phyloP scores from a whole-genome alignment of 1,140 invertebrate genomes.

The Halotydeus destructor region DNA sequence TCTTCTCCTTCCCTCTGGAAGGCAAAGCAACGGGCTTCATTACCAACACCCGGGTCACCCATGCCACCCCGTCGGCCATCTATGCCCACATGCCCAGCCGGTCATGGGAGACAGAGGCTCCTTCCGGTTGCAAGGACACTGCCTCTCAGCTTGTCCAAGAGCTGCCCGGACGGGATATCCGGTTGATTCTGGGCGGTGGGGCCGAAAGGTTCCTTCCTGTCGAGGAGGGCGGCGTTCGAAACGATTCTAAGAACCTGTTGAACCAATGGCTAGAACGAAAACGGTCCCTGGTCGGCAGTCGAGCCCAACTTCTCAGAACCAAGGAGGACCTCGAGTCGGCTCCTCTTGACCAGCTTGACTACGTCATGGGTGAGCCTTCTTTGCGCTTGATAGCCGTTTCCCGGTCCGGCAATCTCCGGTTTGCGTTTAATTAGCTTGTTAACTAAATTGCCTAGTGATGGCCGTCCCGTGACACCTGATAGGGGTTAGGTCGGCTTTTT shows the following conservation, averaged over 20 bases:
- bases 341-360: background rate
- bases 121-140: slow-evolving; percentile 38
- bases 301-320: background rate
- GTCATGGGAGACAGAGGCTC: slow-evolving; percentile 54
- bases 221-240: background rate
- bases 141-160: slow-evolving; percentile 49
- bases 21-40: slow-evolving; percentile 44
- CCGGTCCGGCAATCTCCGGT: too few species aligned
- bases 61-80: slow-evolving; percentile 64
- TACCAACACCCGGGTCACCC: slow-evolving; percentile 70
- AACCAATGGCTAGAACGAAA: background rate
- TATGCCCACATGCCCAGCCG: slow-evolving; percentile 55
- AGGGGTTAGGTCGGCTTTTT: too few species aligned
- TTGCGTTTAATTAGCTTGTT: too few species aligned
- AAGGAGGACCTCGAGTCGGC: background rate
- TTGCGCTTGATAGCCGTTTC: too few species aligned
- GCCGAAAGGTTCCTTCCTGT: slow-evolving; percentile 23
- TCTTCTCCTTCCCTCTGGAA: background rate
- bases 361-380: too few species aligned
- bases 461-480: too few species aligned
- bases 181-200: slow-evolving; percentile 32
- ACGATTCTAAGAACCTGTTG: background rate
- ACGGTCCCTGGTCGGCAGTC: too few species aligned
- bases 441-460: too few species aligned
- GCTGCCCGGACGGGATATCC: slow-evolving; percentile 43